Conservation (phyloP, 2,888 invertebrate genomes). For the Diogma glabrata region DNA sequence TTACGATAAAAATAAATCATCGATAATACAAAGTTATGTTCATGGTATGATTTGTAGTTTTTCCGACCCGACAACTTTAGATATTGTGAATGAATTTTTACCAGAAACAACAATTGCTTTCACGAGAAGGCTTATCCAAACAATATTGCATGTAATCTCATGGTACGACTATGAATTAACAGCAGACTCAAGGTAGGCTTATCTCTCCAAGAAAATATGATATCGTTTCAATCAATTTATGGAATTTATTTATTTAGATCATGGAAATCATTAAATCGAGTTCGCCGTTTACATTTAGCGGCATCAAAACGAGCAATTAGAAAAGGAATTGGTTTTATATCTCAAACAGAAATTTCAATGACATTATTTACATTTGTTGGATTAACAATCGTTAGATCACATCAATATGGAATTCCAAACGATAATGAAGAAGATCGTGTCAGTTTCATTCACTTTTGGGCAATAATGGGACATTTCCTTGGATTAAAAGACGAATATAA, state of each 20-base stretch:
- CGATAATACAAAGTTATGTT: no score
- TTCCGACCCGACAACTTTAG: not conserved
- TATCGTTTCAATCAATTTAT: no score
- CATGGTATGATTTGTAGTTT: no score
- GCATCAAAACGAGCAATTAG: not conserved
- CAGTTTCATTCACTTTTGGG: conserved; percentile 13
- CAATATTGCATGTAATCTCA: not conserved
- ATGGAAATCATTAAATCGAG: conserved; percentile 49
- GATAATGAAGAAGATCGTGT: not conserved
- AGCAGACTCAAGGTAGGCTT: conserved; percentile 26
- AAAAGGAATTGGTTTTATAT: not conserved
- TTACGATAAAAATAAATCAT: no score
- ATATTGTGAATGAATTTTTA: no score
- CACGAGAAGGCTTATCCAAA: no score
- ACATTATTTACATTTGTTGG: conserved; percentile 6
- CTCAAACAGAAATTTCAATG: not conserved
- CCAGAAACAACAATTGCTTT: no score
- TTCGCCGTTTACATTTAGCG: conserved; percentile 44
- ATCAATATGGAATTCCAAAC: not conserved
- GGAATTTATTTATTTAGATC: no score
- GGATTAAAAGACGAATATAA: conserved; percentile 10
- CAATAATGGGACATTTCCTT: not conserved
- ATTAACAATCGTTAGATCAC: not conserved
- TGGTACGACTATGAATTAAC: conserved; percentile 5
- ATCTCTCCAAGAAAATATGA: no score